Evolutionary conservation across 2,797 vertebrate species (phyloP).

Genomic region (Arnoldichthys spilopterus): DNA sequence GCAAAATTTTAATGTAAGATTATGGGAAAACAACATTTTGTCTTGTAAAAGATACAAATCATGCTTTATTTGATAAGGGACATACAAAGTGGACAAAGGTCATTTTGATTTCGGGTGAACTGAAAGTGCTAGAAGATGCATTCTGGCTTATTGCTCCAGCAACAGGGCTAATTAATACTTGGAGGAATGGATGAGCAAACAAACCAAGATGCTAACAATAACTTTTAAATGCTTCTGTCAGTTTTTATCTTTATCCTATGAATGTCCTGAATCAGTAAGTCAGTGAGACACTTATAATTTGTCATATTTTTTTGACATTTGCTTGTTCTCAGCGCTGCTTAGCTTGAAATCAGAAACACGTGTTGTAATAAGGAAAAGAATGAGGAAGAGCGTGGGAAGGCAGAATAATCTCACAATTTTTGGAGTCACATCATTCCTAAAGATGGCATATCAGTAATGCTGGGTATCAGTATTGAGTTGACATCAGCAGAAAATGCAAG

Average conservation of each 20-base stretch:
- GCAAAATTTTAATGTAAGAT: too few species aligned
- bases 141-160: neutral
- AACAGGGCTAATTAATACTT: neutral
- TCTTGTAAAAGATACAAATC: neutral
- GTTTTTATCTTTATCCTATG: neutral
- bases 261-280: neutral
- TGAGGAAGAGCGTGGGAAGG: neutral
- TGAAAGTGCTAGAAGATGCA: neutral
- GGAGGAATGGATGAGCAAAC: neutral
- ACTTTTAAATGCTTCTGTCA: neutral
- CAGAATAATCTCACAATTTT: too few species aligned
- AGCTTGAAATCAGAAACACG: neutral
- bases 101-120: neutral
- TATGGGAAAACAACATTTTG: too few species aligned
- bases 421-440: too few species aligned
- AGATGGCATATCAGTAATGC: too few species aligned
- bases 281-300: neutral
- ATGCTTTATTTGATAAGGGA: neutral
- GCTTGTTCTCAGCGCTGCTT: neutral
- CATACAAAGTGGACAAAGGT: neutral
- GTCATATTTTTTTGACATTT: neutral
- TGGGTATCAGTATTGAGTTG: too few species aligned
- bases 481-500: too few species aligned
- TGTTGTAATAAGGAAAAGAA: neutral
- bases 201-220: neutral